Percentiles rank a stretch among this genome's conserved stretches.
Evolutionary conservation across 2,113 vertebrate genomes (phyloP).

Genomic region (Brachyhypopomus occidentalis): DNA sequence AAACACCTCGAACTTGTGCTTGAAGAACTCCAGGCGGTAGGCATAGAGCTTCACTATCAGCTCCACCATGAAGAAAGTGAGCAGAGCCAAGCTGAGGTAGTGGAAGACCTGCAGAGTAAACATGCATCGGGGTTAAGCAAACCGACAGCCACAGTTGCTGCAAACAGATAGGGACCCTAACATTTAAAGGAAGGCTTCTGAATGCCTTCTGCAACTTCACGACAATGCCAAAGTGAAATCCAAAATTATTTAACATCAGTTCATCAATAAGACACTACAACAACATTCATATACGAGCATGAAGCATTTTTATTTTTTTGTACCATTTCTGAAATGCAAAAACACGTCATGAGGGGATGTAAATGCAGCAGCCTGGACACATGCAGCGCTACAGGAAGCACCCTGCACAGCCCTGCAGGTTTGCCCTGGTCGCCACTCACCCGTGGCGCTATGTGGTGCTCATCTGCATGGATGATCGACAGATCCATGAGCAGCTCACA

Average conservation of each 20-base stretch:
- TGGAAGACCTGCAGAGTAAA: conserved; percentile 79
- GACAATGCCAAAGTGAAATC: background rate
- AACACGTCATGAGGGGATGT: too few species aligned
- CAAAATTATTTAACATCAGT: too few species aligned
- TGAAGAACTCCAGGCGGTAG: conserved; percentile 87
- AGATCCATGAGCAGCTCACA: conserved; percentile 89
- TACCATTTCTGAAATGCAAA: too few species aligned
- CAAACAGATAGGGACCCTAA: background rate
- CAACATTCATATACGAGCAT: too few species aligned
- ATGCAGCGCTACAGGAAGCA: too few species aligned
- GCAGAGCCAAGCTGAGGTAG: conserved; percentile 85
- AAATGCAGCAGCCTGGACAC: too few species aligned
- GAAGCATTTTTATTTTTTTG: too few species aligned
- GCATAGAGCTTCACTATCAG: conserved; percentile 84
- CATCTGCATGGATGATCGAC: conserved; percentile 77
- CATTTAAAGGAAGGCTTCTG: background rate
- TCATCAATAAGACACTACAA: too few species aligned
- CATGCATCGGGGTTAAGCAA: too few species aligned
- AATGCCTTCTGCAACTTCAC: background rate
- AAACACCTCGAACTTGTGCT: conserved; percentile 95
- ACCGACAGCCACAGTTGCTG: too few species aligned
- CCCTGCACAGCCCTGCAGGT: too few species aligned
- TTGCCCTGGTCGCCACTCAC: conserved; percentile 64
- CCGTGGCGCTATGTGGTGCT: conserved; percentile 74
- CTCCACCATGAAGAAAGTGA: conserved; percentile 90